Base-by-base conservation (phyloP, 1,140 invertebrate genomes). In the Drosophila kepulauana region DNA sequence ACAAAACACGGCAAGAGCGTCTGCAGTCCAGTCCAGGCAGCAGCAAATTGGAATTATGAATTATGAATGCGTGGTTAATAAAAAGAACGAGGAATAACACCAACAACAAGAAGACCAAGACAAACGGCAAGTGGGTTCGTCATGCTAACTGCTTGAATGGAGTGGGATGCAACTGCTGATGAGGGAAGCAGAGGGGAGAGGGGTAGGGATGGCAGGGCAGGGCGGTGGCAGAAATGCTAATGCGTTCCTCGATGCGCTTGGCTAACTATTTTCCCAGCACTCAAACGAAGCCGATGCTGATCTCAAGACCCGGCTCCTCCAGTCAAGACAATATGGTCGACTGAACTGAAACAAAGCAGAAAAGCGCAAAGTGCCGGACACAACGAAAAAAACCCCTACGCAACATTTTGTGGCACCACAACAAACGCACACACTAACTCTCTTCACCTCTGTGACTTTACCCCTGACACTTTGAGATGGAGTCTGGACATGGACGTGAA, bases 11-110 rank as follows among this genome's bases (percentile, higher is more conserved):
- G 35, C 38, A 11, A 35, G 41, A 48, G 13, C 41, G 15, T 43
- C 13, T 20, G 25, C 33, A 38, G 49, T 61, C n/a, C 20, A 56
- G 66, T 61, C 28, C 51, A 75, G 79, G 85, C 78, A 86, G 85
- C 86, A 89, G 85, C 86, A 89, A 89, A 89, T 89, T 89, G 85
- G 85, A 89, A 89, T 89, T 89, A 89, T 89, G 85, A 89, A 89
- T 89, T 89, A 89, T 89, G 85, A 89, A 90, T 89, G 86, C 85
- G 85, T 88, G 85, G 85, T 89, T 89, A 88, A 89, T 88, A 88
- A 88, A 88, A 90, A 67, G 75, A 85, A 85, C 66, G 81, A 52
- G 45, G 68, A 68, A 66, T 52, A 73, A 62, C 62, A 71, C 58
- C 43, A 73, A 62, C 63, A 71, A 63, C 43, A 38, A 38, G 7